phyloP scores from a whole-genome alignment of 2,113 vertebrate genomes.

The Pachyramphus minor region DNA sequence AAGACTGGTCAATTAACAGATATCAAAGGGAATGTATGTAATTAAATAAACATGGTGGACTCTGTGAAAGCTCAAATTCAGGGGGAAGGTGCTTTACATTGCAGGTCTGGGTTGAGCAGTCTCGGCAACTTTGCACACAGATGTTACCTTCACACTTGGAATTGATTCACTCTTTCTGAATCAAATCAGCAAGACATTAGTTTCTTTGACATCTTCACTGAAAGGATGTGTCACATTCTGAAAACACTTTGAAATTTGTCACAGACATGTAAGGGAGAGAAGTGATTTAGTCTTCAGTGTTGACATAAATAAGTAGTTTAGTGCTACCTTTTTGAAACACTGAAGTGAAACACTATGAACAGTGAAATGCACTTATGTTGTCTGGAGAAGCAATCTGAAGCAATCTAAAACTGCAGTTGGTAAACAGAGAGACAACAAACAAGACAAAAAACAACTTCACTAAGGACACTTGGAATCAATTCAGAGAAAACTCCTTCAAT shows the following conservation, averaged over 20 bases:
- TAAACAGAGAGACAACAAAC: not conserved
- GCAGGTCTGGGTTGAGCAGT: not conserved
- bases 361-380: not conserved
- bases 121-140: not conserved
- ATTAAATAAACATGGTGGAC: not conserved
- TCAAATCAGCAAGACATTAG: constrained; percentile 33
- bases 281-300: constrained; percentile 34
- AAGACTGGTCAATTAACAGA: not conserved
- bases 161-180: constrained; percentile 27
- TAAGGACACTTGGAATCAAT: not conserved
- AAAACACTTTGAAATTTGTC: constrained; percentile 23
- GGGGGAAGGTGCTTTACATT: not conserved
- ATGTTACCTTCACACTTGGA: not conserved
- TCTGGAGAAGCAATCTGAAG: not conserved
- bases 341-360: not conserved
- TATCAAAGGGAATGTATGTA: not conserved
- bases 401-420: not conserved
- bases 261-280: constrained; percentile 14
- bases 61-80: not conserved
- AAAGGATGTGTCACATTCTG: constrained; percentile 6
- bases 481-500: not conserved
- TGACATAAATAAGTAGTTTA: constrained; percentile 25
- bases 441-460: not conserved
- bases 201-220: constrained; percentile 4
- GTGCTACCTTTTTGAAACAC: constrained; percentile 19